Evolutionary conservation across 2,888 invertebrate genomes (phyloP).

Genomic region (Volucella inflata): DNA sequence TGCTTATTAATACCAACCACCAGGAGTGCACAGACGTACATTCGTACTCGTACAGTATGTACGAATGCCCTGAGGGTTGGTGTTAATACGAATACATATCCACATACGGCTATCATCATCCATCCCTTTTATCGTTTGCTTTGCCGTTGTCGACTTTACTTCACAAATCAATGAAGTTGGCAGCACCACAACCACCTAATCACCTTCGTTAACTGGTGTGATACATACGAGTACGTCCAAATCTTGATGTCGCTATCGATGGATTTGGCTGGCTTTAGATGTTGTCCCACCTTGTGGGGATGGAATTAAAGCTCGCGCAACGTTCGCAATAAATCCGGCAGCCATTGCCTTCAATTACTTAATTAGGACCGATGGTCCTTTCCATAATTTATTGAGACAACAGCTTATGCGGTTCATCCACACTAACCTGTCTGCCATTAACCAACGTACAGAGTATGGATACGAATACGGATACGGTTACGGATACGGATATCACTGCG

Average conservation of each 20-base stretch:
- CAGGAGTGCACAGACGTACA: slow-evolving; percentile 26
- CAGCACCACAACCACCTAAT: slow-evolving; percentile 56
- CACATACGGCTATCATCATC: too few relatives aligned
- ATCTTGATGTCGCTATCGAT: background rate
- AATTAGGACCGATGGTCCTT: slow-evolving; percentile 81
- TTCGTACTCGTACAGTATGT: background rate
- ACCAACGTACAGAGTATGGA: slow-evolving; percentile 14
- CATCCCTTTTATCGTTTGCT: background rate
- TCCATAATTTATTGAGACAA: slow-evolving; percentile 78
- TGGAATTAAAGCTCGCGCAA: slow-evolving; percentile 48
- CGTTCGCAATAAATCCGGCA: slow-evolving; percentile 78
- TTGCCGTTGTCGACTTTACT: slow-evolving; percentile 46
- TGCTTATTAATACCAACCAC: slow-evolving; percentile 58
- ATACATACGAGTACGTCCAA: too few relatives aligned
- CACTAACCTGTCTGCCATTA: slow-evolving; percentile 51
- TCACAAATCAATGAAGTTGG: slow-evolving; percentile 64
- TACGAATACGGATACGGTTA: too few relatives aligned
- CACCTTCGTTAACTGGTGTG: slow-evolving; percentile 34
- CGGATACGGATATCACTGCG: slow-evolving; percentile 33
- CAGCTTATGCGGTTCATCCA: slow-evolving; percentile 41
- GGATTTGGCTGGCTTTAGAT: slow-evolving; percentile 32
- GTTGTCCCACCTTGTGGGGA: slow-evolving; percentile 22
- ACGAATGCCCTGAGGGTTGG: slow-evolving; percentile 22
- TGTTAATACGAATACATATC: slow-evolving; percentile 13
- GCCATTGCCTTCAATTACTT: slow-evolving; percentile 81